Evolutionary conservation across 2,888 invertebrate genomes (phyloP).

Genomic region (Liodrosophila aerea): DNA sequence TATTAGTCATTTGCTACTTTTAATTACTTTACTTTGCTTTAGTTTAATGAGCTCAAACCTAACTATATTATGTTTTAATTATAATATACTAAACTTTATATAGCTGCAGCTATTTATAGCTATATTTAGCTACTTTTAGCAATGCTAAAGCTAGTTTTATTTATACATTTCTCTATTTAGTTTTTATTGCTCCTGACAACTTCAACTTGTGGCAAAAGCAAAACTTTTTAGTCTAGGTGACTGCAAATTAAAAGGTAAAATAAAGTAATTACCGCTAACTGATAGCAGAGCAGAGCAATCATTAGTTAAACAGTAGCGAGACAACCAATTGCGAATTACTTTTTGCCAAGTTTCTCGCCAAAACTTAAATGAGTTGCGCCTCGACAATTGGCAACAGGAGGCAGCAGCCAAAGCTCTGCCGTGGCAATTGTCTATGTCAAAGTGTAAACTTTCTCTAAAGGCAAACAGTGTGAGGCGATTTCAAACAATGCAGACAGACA

Average conservation of each 20-base stretch:
- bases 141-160: too few species aligned
- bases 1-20: too few species aligned
- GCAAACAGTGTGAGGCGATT: conserved; percentile 21
- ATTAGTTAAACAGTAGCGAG: conserved; percentile 41
- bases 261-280: conserved; percentile 64
- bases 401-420: conserved; percentile 5
- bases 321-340: not conserved
- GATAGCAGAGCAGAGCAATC: conserved; percentile 33
- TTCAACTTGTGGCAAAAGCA: conserved; percentile 38
- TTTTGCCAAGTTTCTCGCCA: conserved; percentile 47
- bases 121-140: too few species aligned
- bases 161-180: too few species aligned
- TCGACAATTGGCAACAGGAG: conserved; percentile 5
- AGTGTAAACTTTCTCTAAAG: conserved; percentile 5
- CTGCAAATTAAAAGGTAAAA: conserved; percentile 58
- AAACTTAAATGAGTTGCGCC: conserved; percentile 64
- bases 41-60: too few species aligned
- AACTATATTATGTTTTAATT: too few species aligned
- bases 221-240: conserved; percentile 26
- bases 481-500: not conserved
- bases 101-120: too few species aligned
- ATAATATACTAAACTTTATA: too few species aligned
- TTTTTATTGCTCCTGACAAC: conserved; percentile 23
- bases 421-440: conserved; percentile 1
- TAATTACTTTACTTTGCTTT: too few species aligned